Conservation (phyloP, 2,888 invertebrate species). For the Megastigmus dorsalis region DNA sequence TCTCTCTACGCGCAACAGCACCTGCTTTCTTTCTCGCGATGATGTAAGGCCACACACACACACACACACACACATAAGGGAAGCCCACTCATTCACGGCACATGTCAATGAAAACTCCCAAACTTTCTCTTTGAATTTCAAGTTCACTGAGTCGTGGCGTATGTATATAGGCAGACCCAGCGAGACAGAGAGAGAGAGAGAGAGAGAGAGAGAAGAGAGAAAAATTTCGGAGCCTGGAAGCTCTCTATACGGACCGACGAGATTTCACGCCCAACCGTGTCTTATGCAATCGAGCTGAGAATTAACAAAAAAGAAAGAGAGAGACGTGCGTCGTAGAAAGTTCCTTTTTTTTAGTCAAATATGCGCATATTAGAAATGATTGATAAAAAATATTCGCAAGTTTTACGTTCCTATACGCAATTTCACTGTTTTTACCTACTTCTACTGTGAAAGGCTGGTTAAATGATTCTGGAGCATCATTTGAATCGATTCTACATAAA, state of each 20-base stretch:
- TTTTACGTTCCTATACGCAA: no score
- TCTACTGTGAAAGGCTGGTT: no score
- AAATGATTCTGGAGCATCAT: no score
- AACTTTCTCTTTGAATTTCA: slow-evolving; percentile 37
- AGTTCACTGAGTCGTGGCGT: slow-evolving; percentile 6
- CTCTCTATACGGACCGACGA: not conserved
- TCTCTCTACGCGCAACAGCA: not conserved
- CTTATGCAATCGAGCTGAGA: slow-evolving; percentile 2
- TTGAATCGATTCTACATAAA: no score
- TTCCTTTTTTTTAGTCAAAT: no score
- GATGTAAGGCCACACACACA: slow-evolving; percentile 18
- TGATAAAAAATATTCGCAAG: no score
- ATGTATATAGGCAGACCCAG: no score
- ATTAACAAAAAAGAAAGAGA: slow-evolving; percentile 15
- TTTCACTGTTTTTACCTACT: no score
- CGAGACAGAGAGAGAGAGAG: no score
- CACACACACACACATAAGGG: no score
- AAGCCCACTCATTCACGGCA: slow-evolving; percentile 27
- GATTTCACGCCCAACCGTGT: slow-evolving; percentile 13
- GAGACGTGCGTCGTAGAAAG: slow-evolving; percentile 25
- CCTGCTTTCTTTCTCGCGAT: slow-evolving; percentile 21
- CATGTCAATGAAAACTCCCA: slow-evolving; percentile 21
- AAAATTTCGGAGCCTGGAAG: slow-evolving; percentile 16
- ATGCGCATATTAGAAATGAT: no score
- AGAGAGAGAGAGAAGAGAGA: no score